Percentiles rank a stretch among this genome's conserved stretches.
Evolutionary conservation across 2,113 vertebrate species (phyloP).

Genomic region (Collichthys lucidus): DNA sequence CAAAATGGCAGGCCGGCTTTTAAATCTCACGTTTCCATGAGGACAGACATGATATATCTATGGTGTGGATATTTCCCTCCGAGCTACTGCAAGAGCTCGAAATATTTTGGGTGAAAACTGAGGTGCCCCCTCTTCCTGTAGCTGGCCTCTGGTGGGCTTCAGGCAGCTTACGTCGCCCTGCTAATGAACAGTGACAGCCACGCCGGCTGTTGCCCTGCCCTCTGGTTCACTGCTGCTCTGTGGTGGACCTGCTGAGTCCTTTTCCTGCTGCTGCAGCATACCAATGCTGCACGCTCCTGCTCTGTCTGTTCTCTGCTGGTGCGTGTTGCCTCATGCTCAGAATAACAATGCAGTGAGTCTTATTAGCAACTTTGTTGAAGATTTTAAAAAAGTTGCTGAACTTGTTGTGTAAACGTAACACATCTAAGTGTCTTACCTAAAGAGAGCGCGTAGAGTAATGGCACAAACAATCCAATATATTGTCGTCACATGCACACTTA

Average conservation of each 20-base stretch:
- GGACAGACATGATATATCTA: neutral
- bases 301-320: conserved; percentile 17
- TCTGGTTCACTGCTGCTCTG: conserved; percentile 61
- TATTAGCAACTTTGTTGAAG: conserved; percentile 48
- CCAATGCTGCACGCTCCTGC: conserved; percentile 50
- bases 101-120: conserved; percentile 56
- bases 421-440: conserved; percentile 3
- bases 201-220: conserved; percentile 65
- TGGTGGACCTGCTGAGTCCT: conserved; percentile 63
- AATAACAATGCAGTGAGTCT: conserved; percentile 65
- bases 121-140: conserved; percentile 12
- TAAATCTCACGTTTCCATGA: neutral
- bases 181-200: conserved; percentile 79
- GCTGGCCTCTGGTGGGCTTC: conserved; percentile 57
- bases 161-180: conserved; percentile 54
- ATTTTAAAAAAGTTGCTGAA: conserved; percentile 42
- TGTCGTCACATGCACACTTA: conserved; percentile 10
- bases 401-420: conserved; percentile 16
- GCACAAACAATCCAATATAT: conserved; percentile 22
- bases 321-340: conserved; percentile 34
- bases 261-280: conserved; percentile 66
- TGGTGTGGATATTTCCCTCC: conserved; percentile 8
- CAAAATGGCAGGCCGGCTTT: neutral
- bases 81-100: neutral
- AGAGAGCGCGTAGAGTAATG: neutral